Base-by-base conservation (phyloP, 1,140 invertebrate genomes). In the Bilobella aurantiaca region DNA sequence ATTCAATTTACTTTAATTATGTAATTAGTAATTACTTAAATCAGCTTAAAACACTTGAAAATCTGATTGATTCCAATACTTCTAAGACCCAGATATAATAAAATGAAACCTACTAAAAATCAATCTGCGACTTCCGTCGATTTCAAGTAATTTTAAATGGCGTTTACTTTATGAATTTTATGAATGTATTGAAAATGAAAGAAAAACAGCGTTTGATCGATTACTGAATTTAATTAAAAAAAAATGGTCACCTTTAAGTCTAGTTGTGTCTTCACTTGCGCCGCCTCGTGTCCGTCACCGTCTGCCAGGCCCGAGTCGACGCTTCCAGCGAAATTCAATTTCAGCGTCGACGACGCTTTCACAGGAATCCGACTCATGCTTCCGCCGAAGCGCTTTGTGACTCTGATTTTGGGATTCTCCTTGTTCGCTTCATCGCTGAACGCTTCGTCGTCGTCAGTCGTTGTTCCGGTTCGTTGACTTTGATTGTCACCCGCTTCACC, bases 221-320 rank as follows among this genome's bases (percentile, higher is more conserved):
- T n/a, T n/a, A n/a, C n/a, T n/a, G n/a, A n/a, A n/a, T n/a, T n/a
- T n/a, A n/a, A n/a, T n/a, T n/a, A n/a, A n/a, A n/a, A n/a, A n/a
- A n/a, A n/a, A n/a, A n/a, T n/a, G n/a, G n/a, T 68, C 49, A 58
- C 82, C 82, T 66, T 81, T 78, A 62, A 84, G 86, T 74, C 74
- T 49, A 75, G 65, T 57, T 71, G 74, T 46, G 85, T 85, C 86
- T 62, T 86, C 82, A 42, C 34, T 74, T 86, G 85, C 23, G 64
- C 37, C n/a, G 47, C 3, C 5, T 66, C 21, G 31, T 65, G 57
- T 28, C 29, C 3, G 18, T 23, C 31, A 12, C 2, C 29, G 31
- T 60, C 32, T 14, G 46, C 21, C 61, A 14, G 49, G 34, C 49
- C 65, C 58, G 25, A 67, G 56, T 72, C 70, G 8, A 69, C 53